These are phyloP conservation scores for Nomada goodeniana DNA, from an alignment of 2,888 invertebrate species.

Conservation along the genomic window DNA sequence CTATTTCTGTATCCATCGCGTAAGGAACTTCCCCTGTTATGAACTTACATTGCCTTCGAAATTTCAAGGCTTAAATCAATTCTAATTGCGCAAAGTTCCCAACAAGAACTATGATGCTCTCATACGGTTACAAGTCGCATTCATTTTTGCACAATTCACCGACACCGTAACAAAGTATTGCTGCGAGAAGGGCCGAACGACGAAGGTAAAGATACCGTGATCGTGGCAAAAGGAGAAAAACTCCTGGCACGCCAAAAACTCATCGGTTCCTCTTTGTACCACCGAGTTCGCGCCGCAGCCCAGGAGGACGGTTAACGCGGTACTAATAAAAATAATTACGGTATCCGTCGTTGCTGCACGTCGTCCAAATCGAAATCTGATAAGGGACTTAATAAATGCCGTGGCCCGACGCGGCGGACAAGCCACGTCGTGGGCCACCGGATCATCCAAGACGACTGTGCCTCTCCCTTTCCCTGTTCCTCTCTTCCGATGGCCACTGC, in stretches of 20 bases:
- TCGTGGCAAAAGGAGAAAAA: constrained; percentile 10
- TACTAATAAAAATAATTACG: constrained; percentile 76
- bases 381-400: constrained; percentile 72
- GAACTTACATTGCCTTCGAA: too few species aligned
- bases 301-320: constrained; percentile 51
- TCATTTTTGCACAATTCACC: background rate
- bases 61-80: too few species aligned
- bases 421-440: constrained; percentile 62
- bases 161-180: background rate
- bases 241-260: constrained; percentile 53
- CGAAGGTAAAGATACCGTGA: constrained; percentile 1
- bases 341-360: constrained; percentile 68
- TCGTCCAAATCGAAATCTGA: constrained; percentile 73
- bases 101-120: too few species aligned
- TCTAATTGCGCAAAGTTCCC: too few species aligned
- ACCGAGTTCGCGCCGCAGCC: constrained; percentile 38
- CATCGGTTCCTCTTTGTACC: constrained; percentile 59
- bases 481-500: constrained; percentile 46
- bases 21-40: too few species aligned
- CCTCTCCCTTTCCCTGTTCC: constrained; percentile 4
- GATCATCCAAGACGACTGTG: constrained; percentile 63
- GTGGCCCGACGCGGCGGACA: constrained; percentile 48
- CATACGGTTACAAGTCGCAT: too few species aligned
- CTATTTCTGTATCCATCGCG: too few species aligned
- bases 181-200: background rate